These are phyloP conservation scores for Apamea crenata DNA, from an alignment of 2,888 invertebrate genomes.

Conservation along the genomic window DNA sequence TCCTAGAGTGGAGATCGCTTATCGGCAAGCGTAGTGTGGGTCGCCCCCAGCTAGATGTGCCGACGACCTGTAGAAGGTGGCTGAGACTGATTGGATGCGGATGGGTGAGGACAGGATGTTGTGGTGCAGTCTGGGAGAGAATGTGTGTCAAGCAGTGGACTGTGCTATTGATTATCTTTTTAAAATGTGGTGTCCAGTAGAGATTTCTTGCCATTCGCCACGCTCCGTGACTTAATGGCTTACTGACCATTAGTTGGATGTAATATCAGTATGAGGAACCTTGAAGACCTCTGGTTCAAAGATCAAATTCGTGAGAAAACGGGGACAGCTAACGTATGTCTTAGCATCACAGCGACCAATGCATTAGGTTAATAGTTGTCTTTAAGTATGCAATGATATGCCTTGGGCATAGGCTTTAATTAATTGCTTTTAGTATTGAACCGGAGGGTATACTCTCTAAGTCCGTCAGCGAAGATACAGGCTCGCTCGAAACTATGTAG, in stretches of 20 bases:
- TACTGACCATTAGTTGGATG: not conserved
- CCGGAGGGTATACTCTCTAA: not conserved
- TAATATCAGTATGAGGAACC: not conserved
- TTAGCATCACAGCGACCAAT: not conserved
- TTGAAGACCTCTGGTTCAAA: constrained; percentile 18
- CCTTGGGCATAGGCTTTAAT: not conserved
- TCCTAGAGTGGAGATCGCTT: no score
- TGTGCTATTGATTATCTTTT: not conserved
- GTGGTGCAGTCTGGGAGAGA: no score
- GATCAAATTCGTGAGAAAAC: constrained; percentile 24
- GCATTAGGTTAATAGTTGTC: not conserved
- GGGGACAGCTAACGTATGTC: constrained; percentile 6
- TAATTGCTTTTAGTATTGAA: constrained; percentile 7
- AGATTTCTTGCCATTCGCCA: not conserved
- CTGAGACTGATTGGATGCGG: no score
- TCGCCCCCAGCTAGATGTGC: no score
- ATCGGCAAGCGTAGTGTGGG: no score
- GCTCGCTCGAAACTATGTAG: no score
- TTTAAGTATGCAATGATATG: not conserved
- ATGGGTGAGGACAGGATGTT: no score
- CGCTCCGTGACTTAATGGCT: not conserved
- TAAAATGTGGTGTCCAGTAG: not conserved
- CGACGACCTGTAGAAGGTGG: no score
- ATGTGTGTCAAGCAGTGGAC: not conserved
- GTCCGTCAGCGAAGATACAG: not conserved